Conservation (phyloP, 2,888 invertebrate species). For the Acronicta psi region DNA sequence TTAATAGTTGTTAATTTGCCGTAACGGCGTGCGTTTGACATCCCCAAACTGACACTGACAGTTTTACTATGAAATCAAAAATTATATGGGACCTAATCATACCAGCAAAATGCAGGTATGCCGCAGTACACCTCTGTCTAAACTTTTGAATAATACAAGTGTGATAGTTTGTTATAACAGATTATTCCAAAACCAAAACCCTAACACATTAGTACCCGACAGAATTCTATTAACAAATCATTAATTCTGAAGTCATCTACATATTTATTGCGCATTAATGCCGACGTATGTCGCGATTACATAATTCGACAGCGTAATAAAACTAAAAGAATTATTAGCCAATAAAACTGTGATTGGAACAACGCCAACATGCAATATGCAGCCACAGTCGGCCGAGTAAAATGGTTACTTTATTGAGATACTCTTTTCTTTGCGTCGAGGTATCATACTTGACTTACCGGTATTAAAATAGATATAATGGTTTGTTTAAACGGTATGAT, state of each 20-base stretch:
- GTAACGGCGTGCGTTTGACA: no score
- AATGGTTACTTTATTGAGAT: constrained; percentile 55
- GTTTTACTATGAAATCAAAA: no score
- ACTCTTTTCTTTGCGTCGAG: constrained; percentile 26
- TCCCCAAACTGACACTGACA: no score
- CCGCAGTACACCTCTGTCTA: no score
- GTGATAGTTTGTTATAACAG: no score
- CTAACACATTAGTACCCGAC: neutral
- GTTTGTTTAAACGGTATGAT: neutral
- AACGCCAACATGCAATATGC: constrained; percentile 70
- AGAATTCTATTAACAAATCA: constrained; percentile 10
- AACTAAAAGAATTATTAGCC: constrained; percentile 72
- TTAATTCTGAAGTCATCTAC: neutral
- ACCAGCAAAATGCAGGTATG: no score
- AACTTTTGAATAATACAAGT: no score
- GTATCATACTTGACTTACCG: constrained; percentile 29
- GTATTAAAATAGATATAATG: neutral
- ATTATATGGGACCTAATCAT: no score
- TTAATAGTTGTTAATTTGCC: no score
- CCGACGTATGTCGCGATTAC: constrained; percentile 27
- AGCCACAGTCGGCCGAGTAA: constrained; percentile 50
- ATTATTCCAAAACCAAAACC: no score
- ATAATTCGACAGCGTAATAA: constrained; percentile 65
- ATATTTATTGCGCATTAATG: constrained; percentile 12
- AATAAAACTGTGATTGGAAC: constrained; percentile 71